phyloP scores from a whole-genome alignment of 2,888 invertebrate species.

The Sphaerophoria taeniata region DNA sequence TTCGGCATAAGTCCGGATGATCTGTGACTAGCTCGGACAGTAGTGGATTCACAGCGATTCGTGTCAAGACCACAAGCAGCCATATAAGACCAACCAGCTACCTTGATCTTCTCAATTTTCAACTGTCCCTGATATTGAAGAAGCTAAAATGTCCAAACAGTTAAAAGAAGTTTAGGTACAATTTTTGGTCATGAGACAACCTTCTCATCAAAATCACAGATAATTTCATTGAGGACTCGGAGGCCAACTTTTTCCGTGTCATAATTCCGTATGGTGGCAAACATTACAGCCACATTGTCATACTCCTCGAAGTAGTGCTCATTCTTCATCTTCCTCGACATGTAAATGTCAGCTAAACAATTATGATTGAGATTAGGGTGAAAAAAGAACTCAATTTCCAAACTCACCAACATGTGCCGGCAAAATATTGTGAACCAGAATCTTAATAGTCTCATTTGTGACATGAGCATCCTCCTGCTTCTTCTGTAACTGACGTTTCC shows the following conservation, averaged over 20 bases:
- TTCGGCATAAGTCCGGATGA: conserved; percentile 80
- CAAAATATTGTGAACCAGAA: conserved; percentile 95
- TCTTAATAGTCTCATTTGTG: conserved; percentile 94
- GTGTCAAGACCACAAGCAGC: conserved; percentile 96
- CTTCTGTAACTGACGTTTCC: conserved; percentile 88
- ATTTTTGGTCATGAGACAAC: conserved; percentile 82
- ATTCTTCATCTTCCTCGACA: conserved; percentile 87
- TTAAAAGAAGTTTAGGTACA: not conserved
- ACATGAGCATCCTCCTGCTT: conserved; percentile 94
- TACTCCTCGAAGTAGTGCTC: conserved; percentile 95
- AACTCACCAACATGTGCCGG: conserved; percentile 94
- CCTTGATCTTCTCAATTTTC: conserved; percentile 97
- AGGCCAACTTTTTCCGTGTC: conserved; percentile 87
- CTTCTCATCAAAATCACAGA: conserved; percentile 94
- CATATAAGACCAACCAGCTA: conserved; percentile 98
- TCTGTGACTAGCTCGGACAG: conserved; percentile 79
- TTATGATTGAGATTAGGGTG: not conserved
- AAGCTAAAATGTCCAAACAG: conserved; percentile 82
- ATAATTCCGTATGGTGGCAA: conserved; percentile 95
- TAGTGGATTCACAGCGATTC: conserved; percentile 85
- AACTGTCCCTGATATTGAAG: conserved; percentile 85
- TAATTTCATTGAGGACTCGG: conserved; percentile 93
- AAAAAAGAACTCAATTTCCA: not conserved
- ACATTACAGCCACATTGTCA: conserved; percentile 96
- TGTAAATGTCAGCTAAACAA: conserved; percentile 88